Evolutionary conservation across 2,888 invertebrate species (phyloP).

Genomic region (Cosmia pyralina): DNA sequence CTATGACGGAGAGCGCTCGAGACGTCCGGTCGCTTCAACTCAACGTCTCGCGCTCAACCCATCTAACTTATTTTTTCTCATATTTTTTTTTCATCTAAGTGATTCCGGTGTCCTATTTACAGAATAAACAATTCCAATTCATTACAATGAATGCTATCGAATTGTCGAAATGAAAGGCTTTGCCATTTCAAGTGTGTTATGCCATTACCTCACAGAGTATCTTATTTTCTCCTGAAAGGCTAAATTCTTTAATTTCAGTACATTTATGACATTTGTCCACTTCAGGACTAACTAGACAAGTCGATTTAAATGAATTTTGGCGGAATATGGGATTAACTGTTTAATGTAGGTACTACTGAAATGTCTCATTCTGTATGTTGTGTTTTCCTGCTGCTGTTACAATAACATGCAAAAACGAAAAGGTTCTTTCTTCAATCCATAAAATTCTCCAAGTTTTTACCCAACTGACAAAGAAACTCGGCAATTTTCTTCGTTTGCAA

Average conservation of each 20-base stretch:
- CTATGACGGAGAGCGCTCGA: too few species aligned
- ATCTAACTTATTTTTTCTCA: too few species aligned
- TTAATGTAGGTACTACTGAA: not conserved
- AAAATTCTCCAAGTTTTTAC: not conserved
- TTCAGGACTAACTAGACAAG: not conserved
- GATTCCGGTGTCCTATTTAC: too few species aligned
- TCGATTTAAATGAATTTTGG: too few species aligned
- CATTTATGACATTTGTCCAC: not conserved
- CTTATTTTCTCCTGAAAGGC: not conserved
- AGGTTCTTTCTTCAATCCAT: conserved; percentile 6
- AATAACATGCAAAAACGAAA: not conserved
- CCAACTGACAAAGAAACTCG: conserved; percentile 7
- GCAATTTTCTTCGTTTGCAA: conserved; percentile 4
- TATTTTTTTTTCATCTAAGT: too few species aligned
- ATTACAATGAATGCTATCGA: too few species aligned
- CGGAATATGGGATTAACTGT: not conserved
- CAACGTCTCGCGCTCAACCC: too few species aligned
- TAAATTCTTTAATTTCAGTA: not conserved
- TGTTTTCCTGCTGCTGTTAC: not conserved
- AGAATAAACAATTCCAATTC: too few species aligned
- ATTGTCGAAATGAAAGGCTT: too few species aligned
- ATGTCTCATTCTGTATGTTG: too few species aligned
- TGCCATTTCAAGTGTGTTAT: too few species aligned
- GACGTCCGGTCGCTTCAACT: too few species aligned
- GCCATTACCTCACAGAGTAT: not conserved